Base-by-base conservation (phyloP, 92 coral and sea anemone genomes). In the Scolanthus callimorphus region DNA sequence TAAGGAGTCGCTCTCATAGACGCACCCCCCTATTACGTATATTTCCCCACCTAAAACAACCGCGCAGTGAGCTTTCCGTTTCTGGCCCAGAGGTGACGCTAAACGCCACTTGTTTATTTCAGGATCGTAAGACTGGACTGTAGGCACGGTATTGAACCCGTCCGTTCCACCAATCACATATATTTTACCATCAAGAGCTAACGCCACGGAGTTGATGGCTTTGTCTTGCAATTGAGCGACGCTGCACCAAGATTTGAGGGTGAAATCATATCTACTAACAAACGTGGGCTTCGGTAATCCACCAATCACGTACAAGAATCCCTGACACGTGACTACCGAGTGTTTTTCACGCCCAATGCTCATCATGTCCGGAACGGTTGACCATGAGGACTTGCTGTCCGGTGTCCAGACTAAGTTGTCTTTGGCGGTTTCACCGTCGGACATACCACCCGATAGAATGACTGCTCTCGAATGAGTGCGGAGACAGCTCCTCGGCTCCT, bases 101-200 rank as follows among this genome's bases (percentile, higher is more conserved):
- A 55, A 57, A 4, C 67, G 61, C 89, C 79, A 75, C 9, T 69
- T 72, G 74, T 82, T 75, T 22, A 69, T 82, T 17, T 61, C 74
- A n/a, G 83, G 89, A 49, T 27, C 29, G 44, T 82, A 75, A 29
- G 55, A 44, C 28, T 76, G 83, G 62, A 59, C 67, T 20, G 73
- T 70, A 52, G 73, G 52, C 3, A 81, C 19, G 9, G 80, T 64
- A 27, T 67, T 55, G 41, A 34, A 34, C 20, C 53, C 70, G 55
- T 81, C 81, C 55, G 77, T 67, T 13, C 82, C 82, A 19, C 83
- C 83, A 51, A 82, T 55, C 27, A 73, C 76, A 38, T 69, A 69
- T 44, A 76, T 30, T 27, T 60, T 57, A 9, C 83, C 89, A 63
- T 70, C 69, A 23, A 59, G 71, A 22, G 68, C 83, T 3, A 77